Evolutionary conservation across 2,113 vertebrate species (phyloP), one percentile per base, ranked within the genome.

Genomic region (Uria aalge): DNA sequence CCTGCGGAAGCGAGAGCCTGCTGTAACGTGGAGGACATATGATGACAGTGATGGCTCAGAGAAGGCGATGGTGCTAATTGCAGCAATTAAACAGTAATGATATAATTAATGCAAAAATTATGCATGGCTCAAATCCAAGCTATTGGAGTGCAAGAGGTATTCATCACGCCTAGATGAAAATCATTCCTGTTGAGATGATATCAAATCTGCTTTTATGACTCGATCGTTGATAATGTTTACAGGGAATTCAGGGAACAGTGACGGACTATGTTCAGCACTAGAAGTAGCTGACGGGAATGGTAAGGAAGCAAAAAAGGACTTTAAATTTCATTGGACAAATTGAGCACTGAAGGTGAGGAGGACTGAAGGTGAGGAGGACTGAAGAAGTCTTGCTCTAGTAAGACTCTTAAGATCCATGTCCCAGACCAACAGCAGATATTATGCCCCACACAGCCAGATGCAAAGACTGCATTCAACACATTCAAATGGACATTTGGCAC

Each of bases 31-130:
- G 75, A 94, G 79, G 59, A 69, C 59, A 45, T 23, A 30, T 11
- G 36, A 92, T 95, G 82, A 97, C 85, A 94, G 62, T 29, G 76
- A 97, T 80, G 76, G 91, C 82, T 95, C 38, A 85, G 85, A 85
- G 77, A 97, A 95, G 96, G 71, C 19, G 45, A 79, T 93, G 78
- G 43, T 91, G 82, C 79, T 96, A 97, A 98, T 90, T 91, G 55
- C 64, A 40, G 78, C 82, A 95, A 86, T 96, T 93, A 94, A 88
- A 81, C 71, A 53, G 47, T 86, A 93, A 94, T 85, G 72, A 88
- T 69, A 89, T 96, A 95, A 97, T 69, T 90, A 86, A 91, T 94
- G 78, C 89, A 89, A 95, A 96, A 92, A 90, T 94, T 88, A 96
- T 94, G 90, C 94, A 79, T 95, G 95, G 98, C 85, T 91, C 11